Conservation (phyloP, 2,888 invertebrate species). For the Cybosia mesomella region DNA sequence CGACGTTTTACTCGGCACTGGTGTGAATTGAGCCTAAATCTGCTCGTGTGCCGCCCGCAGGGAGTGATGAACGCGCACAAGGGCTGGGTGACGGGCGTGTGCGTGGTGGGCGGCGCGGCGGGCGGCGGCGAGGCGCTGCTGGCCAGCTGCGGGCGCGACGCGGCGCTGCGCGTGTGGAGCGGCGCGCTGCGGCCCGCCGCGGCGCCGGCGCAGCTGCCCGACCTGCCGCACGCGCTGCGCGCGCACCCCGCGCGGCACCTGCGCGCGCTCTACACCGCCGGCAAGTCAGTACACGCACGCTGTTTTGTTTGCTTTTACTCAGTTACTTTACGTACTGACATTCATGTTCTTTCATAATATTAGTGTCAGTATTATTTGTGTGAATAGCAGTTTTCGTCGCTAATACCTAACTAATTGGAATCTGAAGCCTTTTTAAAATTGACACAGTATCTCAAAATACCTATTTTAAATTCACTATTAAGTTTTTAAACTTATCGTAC, state of each 20-base stretch:
- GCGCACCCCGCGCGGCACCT: constrained; percentile 81
- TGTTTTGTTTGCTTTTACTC: not conserved
- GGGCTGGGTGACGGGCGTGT: constrained; percentile 94
- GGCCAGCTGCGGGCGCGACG: constrained; percentile 92
- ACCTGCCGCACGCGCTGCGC: constrained; percentile 89
- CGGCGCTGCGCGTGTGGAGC: constrained; percentile 92
- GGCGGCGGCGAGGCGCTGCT: constrained; percentile 74
- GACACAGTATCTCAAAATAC: not conserved
- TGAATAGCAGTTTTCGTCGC: not conserved
- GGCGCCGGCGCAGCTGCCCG: constrained; percentile 77
- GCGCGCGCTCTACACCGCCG: constrained; percentile 90
- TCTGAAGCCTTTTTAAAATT: not conserved
- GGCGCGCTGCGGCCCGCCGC: constrained; percentile 87
- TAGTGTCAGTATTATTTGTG: not conserved
- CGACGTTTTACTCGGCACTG: too few relatives aligned
- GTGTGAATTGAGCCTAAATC: not conserved
- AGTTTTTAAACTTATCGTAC: too few relatives aligned
- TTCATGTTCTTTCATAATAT: not conserved
- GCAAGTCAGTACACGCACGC: constrained; percentile 90
- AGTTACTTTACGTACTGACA: not conserved
- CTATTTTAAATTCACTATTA: too few relatives aligned
- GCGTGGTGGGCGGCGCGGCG: constrained; percentile 52
- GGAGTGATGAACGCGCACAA: constrained; percentile 93
- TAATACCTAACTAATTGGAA: not conserved
- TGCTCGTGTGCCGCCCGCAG: constrained; percentile 48